Conservation (phyloP, 2,797 vertebrate species). For the Phataginus tetradactyla region DNA sequence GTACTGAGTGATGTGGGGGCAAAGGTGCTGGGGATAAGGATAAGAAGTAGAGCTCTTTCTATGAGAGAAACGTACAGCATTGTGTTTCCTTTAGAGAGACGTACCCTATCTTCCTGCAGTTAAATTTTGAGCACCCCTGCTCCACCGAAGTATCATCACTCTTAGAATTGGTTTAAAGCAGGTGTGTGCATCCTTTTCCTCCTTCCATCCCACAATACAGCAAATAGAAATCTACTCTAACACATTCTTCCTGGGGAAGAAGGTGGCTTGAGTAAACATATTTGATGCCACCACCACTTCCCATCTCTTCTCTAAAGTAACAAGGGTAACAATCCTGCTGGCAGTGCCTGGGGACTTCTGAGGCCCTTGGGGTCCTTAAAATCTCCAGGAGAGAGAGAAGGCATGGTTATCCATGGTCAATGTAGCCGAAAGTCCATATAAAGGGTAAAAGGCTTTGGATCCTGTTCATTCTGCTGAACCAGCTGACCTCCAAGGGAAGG, state of each 20-base stretch:
- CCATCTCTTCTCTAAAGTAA: background rate
- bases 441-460: background rate
- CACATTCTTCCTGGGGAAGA: background rate
- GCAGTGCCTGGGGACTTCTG: background rate
- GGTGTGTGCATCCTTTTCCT: background rate
- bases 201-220: background rate
- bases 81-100: background rate
- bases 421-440: background rate
- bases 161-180: background rate
- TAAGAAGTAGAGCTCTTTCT: background rate
- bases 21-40: background rate
- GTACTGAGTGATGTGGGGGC: background rate
- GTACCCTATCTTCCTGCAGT: background rate
- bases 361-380: background rate
- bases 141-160: accelerated
- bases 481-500: background rate
- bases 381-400: background rate
- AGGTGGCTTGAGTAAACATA: background rate
- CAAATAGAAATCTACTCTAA: background rate
- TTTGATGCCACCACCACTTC: background rate
- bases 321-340: background rate
- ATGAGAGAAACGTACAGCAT: background rate
- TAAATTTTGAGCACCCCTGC: background rate
- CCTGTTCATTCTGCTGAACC: background rate
- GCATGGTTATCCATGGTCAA: background rate